Base-by-base conservation (phyloP, 2,113 vertebrate species). In the Pelecanoides urinatrix region DNA sequence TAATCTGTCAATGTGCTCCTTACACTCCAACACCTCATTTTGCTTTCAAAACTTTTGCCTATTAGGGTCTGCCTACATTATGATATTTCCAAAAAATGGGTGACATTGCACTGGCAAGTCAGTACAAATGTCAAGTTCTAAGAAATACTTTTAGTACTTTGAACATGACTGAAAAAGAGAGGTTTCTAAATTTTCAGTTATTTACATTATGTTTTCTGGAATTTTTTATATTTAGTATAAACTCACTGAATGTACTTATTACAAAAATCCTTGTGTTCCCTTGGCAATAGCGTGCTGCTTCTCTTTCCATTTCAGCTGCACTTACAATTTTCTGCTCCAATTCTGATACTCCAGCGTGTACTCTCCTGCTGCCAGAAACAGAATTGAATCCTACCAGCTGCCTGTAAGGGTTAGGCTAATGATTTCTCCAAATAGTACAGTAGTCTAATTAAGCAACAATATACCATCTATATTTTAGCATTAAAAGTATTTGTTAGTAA, bases 261-360 rank as follows among this genome's bases (percentile, higher is more conserved):
- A 86, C 75, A 92, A 91, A 96, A 96, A 89, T 93, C 49, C 49
- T 80, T 94, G 88, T 72, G 83, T 88, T 97, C 92, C 91, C 92
- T 92, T 89, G 92, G 95, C 94, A 95, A 92, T 89, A 87, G 92
- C 73, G 92, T 87, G 73, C 95, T 1, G 66, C 80, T 92, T 94
- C 56, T 73, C 73, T 45, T 96, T 94, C 96, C 73, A 94, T 95
- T 96, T 96, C 91, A 95, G 92, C 94, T 96, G 91, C 83, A 89
- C 92, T 96, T 94, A 94, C 88, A 96, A 95, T 96, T 97, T 96
- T 96, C 95, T 97, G 97, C 95, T 97, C 91, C 91, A 95, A 76
- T 97, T 97, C 95, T 97, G 91, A 73, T 92, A 92, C 88, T 96
- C 86, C 91, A 95, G 77, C 86, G 72, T 95, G 92, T 85, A 95